Evolutionary conservation across 2,888 invertebrate species (phyloP).

Genomic region (Ceramica pisi): DNA sequence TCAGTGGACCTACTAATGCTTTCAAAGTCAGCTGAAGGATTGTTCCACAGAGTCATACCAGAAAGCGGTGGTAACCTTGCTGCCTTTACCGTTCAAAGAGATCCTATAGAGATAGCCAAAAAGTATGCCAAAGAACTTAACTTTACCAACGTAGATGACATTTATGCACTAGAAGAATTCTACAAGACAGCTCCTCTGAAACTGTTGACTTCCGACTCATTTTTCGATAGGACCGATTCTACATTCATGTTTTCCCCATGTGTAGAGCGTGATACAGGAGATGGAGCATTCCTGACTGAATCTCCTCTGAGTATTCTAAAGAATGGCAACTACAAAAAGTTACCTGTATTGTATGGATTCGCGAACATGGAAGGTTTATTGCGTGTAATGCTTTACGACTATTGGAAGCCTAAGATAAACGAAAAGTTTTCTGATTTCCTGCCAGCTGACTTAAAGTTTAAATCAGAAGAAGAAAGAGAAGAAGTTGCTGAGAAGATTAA

Average conservation of each 20-base stretch:
- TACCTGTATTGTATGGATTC: constrained; percentile 70
- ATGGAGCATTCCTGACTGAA: too few relatives aligned
- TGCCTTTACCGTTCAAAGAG: constrained; percentile 65
- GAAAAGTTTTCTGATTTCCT: constrained; percentile 70
- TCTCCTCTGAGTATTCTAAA: too few relatives aligned
- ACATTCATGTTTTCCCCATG: not conserved
- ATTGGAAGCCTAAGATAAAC: constrained; percentile 74
- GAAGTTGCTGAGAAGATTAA: constrained; percentile 68
- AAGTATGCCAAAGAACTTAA: constrained; percentile 66
- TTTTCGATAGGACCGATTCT: constrained; percentile 57
- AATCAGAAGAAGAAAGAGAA: constrained; percentile 68
- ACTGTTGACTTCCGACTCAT: constrained; percentile 57
- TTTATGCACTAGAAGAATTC: constrained; percentile 74
- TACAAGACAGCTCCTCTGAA: constrained; percentile 71
- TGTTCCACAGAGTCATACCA: too few relatives aligned
- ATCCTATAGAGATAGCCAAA: constrained; percentile 74
- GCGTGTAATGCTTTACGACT: not conserved
- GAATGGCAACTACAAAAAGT: constrained; percentile 50
- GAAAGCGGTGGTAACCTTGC: constrained; percentile 70
- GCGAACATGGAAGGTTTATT: not conserved
- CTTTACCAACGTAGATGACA: constrained; percentile 69
- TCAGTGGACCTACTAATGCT: too few relatives aligned
- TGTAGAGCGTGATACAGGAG: too few relatives aligned
- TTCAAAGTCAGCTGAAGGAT: too few relatives aligned
- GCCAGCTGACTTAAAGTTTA: constrained; percentile 74